phyloP scores from a whole-genome alignment of 2,797 vertebrate species.

The Setipinna tenuifilis region DNA sequence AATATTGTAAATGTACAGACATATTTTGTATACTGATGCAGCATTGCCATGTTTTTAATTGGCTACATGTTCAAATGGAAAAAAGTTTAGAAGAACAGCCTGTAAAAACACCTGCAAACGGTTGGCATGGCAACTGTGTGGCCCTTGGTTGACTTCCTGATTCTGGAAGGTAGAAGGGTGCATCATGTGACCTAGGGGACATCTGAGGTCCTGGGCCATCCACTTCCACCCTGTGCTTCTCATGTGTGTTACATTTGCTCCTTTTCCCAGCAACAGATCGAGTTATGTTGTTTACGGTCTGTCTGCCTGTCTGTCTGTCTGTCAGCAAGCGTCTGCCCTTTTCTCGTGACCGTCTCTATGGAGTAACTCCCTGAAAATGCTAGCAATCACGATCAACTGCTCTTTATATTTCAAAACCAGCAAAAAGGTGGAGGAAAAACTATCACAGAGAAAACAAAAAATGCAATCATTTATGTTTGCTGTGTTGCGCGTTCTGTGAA shows the following conservation, averaged over 20 bases:
- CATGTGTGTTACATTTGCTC: slow-evolving; percentile 48
- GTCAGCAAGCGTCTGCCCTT: slow-evolving; percentile 22
- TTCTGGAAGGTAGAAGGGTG: neutral
- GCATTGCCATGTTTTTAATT: slow-evolving; percentile 78
- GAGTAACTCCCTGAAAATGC: slow-evolving; percentile 1
- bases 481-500: neutral
- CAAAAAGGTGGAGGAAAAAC: neutral
- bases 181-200: neutral
- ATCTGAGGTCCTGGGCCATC: neutral
- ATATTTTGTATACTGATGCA: slow-evolving; percentile 80
- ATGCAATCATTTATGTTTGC: slow-evolving; percentile 10
- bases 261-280: slow-evolving; percentile 18
- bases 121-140: slow-evolving; percentile 40
- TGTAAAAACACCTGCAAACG: slow-evolving; percentile 50
- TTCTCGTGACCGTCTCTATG: slow-evolving; percentile 12
- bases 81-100: slow-evolving; percentile 8
- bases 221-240: slow-evolving; percentile 37
- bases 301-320: neutral
- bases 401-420: slow-evolving; percentile 17
- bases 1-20: slow-evolving; percentile 81
- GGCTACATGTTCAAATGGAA: slow-evolving; percentile 59
- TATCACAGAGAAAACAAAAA: neutral
- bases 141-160: slow-evolving; percentile 28
- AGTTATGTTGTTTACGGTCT: slow-evolving; percentile 32
- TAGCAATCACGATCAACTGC: neutral